Base-by-base conservation (phyloP, 2,797 vertebrate species). In the Hoplostethus mediterraneus region DNA sequence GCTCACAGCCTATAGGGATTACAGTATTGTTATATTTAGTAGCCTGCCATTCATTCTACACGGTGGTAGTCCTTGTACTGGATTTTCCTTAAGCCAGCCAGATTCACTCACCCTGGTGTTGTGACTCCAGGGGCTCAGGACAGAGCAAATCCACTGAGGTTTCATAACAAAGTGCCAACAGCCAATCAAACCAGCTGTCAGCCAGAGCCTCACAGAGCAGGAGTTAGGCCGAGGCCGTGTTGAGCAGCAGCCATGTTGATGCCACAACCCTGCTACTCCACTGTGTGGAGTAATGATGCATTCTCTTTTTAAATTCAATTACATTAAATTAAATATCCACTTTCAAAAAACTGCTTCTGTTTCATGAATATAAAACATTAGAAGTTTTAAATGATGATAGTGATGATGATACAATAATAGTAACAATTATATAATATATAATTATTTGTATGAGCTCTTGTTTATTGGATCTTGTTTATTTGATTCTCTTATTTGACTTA, bases 181-280 rank as follows among this genome's bases (percentile, higher is more conserved):
- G 81, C 86, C 83, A 89, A 88, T 93, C 78, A 85, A 42, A 76
- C 61, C 64, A 6, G 12, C 42, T 31, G 65, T 63, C 58, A 66
- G 53, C n/a, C 62, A 38, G 77, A 36, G 60, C 69, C 14, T 13
- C 11, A 44, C 42, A 2, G 9, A 4, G 5, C 33, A 4, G 0
- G 33, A 33, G 33, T 33, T 33, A 5, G 33, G 33, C 33, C 33
- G 6, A 5, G 33, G 33, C 33, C 4, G 33, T 5, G 33, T 33
- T 64, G 69, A 33, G 65, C 67, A 77, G 73, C 66, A 21, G 21
- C 21, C 21, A 21, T 21, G 21, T 21, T 40, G 62, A 57, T 14
- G 49, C 30, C 49, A 54, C 67, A 49, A 16, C 21, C 21, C 42
- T 10, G 9, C 7, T 44, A 44, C 42, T 10, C 3, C 9, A 44